Evolutionary conservation across 2,113 vertebrate genomes (phyloP), one percentile per base, ranked within the genome.

Genomic region (Tursiops truncatus): DNA sequence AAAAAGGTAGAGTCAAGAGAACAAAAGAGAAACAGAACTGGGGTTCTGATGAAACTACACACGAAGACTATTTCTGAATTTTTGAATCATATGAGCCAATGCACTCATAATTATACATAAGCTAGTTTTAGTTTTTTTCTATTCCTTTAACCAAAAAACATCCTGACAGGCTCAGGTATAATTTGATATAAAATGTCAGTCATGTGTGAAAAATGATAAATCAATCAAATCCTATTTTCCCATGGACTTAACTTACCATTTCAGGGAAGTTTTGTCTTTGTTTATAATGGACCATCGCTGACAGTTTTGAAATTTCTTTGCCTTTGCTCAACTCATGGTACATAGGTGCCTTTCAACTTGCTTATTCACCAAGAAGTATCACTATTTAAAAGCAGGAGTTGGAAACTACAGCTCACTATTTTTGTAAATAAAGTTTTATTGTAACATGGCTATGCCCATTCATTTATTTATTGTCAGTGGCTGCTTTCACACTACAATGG

Each of bases 401-500:
- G 7, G 53, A 44, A 93, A 91, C 9, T 76, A 77, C 8, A 86
- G 26, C 21, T 58, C 14, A 53, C 20, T 36, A 38, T 20, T 41
- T 93, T 67, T 83, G 17, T 79, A 56, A 90, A 67, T 71, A 79
- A 67, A 92, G 41, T 74, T 95, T 92, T 73, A 68, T 73, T 73
- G 47, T 20, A 77, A 70, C 31, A 96, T 41, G 83, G 28, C 6
- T 7, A 50, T 47, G 31, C n/a, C 26, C 15, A 81, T 63, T 93
- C 15, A 87, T 60, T 73, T 58, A 80, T 53, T 88, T 38, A 73
- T 21, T 94, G 18, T 38, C 38, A 53, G 8, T 41, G n/a, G 18
- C 6, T 68, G 4, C 15, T 94, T 91, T 94, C n/a, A 84, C 2
- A 67, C 14, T 56, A 74, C 41, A 91, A n/a, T 86, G 38, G 23